Evolutionary conservation across 2,797 vertebrate species (phyloP).

Genomic region (Sebastiscus albofasciatus): DNA sequence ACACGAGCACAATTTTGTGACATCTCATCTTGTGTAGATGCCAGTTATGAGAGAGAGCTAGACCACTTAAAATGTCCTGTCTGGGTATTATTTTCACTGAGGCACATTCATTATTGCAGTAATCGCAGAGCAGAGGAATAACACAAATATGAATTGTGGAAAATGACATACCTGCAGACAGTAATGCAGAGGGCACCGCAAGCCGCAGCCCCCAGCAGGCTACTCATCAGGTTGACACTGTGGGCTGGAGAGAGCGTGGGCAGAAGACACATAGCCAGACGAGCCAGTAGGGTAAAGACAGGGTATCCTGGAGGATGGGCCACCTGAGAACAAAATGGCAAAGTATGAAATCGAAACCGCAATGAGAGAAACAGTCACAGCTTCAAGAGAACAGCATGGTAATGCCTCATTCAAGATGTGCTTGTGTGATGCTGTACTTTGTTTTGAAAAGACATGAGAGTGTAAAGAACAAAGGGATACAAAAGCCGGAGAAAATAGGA

Average conservation of each 20-base stretch:
- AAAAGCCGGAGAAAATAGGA: not conserved
- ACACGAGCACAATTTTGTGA: not conserved
- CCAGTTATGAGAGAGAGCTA: not conserved
- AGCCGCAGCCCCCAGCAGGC: constrained; percentile 88
- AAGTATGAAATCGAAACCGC: not conserved
- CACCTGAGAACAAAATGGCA: constrained; percentile 81
- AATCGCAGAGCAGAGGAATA: not conserved
- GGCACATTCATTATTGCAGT: not conserved
- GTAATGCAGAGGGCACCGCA: constrained; percentile 90
- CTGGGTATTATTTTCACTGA: not conserved
- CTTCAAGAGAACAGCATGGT: constrained; percentile 5
- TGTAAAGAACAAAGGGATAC: not conserved
- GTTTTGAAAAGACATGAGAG: not conserved
- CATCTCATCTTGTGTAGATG: not conserved
- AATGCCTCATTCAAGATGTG: constrained; percentile 1
- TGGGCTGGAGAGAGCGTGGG: constrained; percentile 88
- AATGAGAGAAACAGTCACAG: not conserved
- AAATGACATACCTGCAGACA: constrained; percentile 87
- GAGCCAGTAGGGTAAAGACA: constrained; percentile 91
- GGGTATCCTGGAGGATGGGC: constrained; percentile 98
- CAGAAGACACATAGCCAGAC: constrained; percentile 80
- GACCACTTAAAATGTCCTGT: not conserved
- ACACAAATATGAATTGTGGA: not conserved
- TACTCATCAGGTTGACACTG: constrained; percentile 90
- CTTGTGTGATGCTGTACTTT: not conserved